Conservation (phyloP, 2,113 vertebrate species). For the Plectropomus leopardus region DNA sequence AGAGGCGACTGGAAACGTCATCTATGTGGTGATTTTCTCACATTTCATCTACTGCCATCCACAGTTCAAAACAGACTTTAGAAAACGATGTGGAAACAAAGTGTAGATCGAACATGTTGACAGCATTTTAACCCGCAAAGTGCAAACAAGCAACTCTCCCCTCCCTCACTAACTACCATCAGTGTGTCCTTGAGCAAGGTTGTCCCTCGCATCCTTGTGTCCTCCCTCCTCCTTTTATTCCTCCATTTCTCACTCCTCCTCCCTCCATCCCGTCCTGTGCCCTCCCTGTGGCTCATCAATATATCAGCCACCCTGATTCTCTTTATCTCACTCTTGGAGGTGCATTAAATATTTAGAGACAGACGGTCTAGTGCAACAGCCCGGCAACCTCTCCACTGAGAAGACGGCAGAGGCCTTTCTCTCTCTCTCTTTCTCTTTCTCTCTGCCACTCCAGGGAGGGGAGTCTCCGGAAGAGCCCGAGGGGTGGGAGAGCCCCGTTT, state of each 20-base stretch:
- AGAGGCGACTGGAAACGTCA: too few relatives aligned
- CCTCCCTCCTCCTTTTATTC: constrained; percentile 30
- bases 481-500: constrained; percentile 49
- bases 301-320: constrained; percentile 76
- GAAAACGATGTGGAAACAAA: background rate
- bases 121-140: background rate
- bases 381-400: constrained; percentile 57
- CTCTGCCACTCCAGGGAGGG: constrained; percentile 38
- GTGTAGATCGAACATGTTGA: background rate
- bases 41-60: background rate
- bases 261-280: constrained; percentile 25
- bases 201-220: constrained; percentile 20
- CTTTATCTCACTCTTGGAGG: constrained; percentile 74
- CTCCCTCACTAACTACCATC: background rate
- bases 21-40: background rate
- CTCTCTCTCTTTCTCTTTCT: background rate
- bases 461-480: constrained; percentile 45
- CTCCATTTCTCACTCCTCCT: constrained; percentile 32
- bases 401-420: constrained; percentile 20
- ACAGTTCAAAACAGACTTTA: background rate
- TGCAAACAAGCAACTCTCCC: background rate
- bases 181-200: constrained; percentile 35
- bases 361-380: constrained; percentile 72
- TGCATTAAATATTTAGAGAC: constrained; percentile 85
- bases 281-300: constrained; percentile 71